phyloP scores from a whole-genome alignment of 2,888 invertebrate species.

The Himalopsyche kuldschensis region DNA sequence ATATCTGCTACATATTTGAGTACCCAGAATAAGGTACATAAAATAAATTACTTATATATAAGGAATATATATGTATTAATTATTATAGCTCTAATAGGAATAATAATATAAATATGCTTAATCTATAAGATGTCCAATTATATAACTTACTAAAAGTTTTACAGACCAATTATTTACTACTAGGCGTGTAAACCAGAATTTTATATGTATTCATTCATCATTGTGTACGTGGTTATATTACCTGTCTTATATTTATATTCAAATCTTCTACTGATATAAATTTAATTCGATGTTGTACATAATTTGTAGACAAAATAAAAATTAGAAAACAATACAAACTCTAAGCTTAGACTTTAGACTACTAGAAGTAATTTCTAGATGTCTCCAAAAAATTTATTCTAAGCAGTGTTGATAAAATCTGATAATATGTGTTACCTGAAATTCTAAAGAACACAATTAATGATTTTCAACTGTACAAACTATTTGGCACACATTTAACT shows the following conservation, averaged over 20 bases:
- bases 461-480: too few species aligned
- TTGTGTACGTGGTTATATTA: too few species aligned
- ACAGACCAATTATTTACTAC: neutral
- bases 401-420: neutral
- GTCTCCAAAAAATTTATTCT: neutral
- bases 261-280: neutral
- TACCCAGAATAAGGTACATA: neutral
- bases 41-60: neutral
- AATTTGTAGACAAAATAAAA: too few species aligned
- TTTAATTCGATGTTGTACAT: too few species aligned
- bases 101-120: neutral
- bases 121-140: neutral
- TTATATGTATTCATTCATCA: too few species aligned
- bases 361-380: too few species aligned
- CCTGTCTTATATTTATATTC: too few species aligned
- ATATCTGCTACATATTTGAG: neutral
- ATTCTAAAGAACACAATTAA: too few species aligned
- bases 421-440: neutral
- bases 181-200: neutral
- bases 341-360: too few species aligned
- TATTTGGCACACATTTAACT: too few species aligned
- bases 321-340: too few species aligned
- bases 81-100: neutral
- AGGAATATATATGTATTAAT: neutral
- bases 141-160: neutral